These are phyloP conservation scores for Mirza zaza DNA, from an alignment of 2,113 vertebrate genomes.

Conservation along the genomic window DNA sequence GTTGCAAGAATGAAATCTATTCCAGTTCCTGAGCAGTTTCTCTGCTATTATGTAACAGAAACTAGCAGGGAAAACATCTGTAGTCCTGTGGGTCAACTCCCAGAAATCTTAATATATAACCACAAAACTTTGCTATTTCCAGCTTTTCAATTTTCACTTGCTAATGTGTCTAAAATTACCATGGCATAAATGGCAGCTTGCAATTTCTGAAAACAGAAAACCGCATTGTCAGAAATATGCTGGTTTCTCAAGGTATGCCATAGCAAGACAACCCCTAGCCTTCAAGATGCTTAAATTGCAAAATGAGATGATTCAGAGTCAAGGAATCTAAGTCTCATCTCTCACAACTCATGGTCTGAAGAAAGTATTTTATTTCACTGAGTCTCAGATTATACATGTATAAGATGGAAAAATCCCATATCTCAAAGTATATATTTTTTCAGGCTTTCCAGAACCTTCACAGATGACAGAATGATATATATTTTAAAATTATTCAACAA, in stretches of 20 bases:
- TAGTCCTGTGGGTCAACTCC: not conserved
- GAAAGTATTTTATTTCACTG: not conserved
- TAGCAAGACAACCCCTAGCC: not conserved
- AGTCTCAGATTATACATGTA: not conserved
- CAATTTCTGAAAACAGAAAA: not conserved
- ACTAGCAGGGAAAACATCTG: not conserved
- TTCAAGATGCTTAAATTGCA: not conserved
- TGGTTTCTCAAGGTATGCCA: not conserved
- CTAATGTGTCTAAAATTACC: not conserved
- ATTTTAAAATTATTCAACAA: not conserved
- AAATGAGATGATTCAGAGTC: not conserved
- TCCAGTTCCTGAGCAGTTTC: not conserved
- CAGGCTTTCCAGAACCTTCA: not conserved
- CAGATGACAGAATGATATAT: not conserved
- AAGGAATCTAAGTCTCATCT: not conserved
- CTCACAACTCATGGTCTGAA: not conserved
- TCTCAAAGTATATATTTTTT: not conserved
- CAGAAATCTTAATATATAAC: conserved; percentile 27
- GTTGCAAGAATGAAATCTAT: conserved; percentile 18
- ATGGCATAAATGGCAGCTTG: not conserved
- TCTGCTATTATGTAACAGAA: not conserved
- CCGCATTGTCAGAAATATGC: not conserved
- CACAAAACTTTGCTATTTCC: not conserved
- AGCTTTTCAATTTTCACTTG: conserved; percentile 48
- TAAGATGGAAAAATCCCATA: not conserved